Conservation (phyloP, 2,113 vertebrate genomes). For the Egretta garzetta region DNA sequence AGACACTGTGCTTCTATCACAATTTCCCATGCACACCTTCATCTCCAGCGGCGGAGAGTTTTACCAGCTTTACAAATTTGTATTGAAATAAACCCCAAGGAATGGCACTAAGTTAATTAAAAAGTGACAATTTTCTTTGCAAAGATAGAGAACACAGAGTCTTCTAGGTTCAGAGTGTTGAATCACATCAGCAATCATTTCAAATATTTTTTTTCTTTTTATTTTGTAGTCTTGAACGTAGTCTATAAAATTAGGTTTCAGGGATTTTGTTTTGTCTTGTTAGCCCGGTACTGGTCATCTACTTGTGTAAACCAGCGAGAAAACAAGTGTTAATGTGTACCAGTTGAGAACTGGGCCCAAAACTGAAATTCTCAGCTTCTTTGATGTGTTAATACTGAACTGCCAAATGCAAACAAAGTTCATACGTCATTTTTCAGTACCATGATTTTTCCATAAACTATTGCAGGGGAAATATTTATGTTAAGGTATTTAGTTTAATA, state of each 20-base stretch:
- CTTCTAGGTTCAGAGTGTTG: not conserved
- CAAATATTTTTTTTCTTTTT: not conserved
- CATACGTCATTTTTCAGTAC: not conserved
- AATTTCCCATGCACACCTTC: slow-evolving; percentile 26
- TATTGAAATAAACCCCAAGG: slow-evolving; percentile 52
- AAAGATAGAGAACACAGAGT: not conserved
- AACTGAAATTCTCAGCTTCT: not conserved
- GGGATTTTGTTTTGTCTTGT: not conserved
- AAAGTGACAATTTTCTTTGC: slow-evolving; percentile 59
- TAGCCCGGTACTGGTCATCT: not conserved
- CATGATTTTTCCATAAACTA: not conserved
- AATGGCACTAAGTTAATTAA: slow-evolving; percentile 61
- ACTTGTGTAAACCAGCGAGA: not conserved
- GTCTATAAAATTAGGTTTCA: not conserved
- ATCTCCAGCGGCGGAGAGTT: not conserved
- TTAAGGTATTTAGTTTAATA: not conserved
- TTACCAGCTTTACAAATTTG: slow-evolving; percentile 59
- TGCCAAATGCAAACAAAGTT: not conserved
- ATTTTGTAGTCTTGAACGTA: not conserved
- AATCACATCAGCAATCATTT: not conserved
- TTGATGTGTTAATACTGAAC: not conserved
- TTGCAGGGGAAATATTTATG: not conserved
- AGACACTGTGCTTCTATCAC: not conserved
- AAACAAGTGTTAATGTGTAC: not conserved
- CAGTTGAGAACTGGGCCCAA: not conserved